Base-by-base conservation (phyloP, 2,113 vertebrate genomes). In the Corythaixoides concolor region DNA sequence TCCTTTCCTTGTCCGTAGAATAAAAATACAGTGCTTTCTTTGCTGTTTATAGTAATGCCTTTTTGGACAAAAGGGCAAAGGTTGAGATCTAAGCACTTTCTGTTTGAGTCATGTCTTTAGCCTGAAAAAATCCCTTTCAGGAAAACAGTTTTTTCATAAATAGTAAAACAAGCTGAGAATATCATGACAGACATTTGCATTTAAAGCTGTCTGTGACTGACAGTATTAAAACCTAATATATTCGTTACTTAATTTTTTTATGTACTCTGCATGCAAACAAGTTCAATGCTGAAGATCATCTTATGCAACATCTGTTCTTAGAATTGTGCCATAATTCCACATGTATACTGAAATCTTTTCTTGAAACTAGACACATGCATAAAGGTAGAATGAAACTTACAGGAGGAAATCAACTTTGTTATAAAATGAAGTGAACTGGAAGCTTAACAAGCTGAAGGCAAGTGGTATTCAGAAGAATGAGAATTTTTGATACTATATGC, bases 361-460 rank as follows among this genome's bases (percentile, higher is more conserved):
- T 93, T 27, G 74, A 56, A 64, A 79, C 93, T 84, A 94, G 33
- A 27, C 14, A 43, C 5, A 41, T 52, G 72, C 39, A 26, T 81
- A 89, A 93, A 95, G 32, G 69, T 69, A 88, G 50, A 96, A 74
- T 80, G 62, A 92, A 94, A 49, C 72, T 91, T 95, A 68, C 49
- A 62, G 55, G 55, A 66, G 73, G 69, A 85, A 89, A 94, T 83
- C 76, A 78, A 43, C 80, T 80, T 21, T 70, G 59, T 94, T 94
- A 73, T 63, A 95, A 96, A 83, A 91, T 63, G 66, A 94, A 93
- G 52, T 78, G 30, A 88, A 78, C 21, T 82, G 82, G 63, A 76
- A 95, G 35, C 22, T 85, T 86, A 90, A 85, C 45, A 64, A 84
- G 50, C 78, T 82, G 76, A 90, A 95, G 79, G 79, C 76, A 92